These are phyloP conservation scores for Harmothoe impar DNA, from an alignment of 2,888 invertebrate species.

Conservation along the genomic window DNA sequence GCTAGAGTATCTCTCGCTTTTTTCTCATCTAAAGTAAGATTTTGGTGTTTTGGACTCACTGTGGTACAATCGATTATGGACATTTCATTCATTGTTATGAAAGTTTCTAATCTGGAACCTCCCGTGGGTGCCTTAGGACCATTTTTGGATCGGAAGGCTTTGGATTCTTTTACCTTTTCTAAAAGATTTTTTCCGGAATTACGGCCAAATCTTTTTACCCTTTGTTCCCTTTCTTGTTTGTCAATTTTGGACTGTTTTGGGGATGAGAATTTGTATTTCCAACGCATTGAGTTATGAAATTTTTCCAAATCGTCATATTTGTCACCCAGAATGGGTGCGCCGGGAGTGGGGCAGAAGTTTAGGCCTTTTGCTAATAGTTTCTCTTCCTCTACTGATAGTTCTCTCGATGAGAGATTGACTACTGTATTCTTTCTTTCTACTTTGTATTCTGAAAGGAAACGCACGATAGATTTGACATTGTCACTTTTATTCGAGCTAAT, in stretches of 20 bases:
- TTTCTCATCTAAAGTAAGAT: neutral
- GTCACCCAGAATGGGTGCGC: neutral
- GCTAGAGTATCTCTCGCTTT: neutral
- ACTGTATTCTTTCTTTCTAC: neutral
- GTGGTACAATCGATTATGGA: neutral
- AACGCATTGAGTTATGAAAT: neutral
- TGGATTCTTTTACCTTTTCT: neutral
- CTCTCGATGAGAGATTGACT: neutral
- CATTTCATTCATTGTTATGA: neutral
- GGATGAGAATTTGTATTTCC: neutral
- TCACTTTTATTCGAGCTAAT: neutral
- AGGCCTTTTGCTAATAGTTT: neutral
- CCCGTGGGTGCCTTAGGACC: neutral
- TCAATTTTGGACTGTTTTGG: neutral
- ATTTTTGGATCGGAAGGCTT: neutral
- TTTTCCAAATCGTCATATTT: neutral
- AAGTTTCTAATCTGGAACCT: neutral
- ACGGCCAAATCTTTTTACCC: too few species aligned
- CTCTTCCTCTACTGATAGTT: neutral
- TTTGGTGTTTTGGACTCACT: neutral
- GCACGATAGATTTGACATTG: neutral
- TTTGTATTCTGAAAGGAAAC: neutral
- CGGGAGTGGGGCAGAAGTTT: slow-evolving; percentile 1
- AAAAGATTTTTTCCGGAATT: too few species aligned
- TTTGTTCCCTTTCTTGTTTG: too few species aligned